A percentile compares a stretch with the other conserved stretches of the same genome.
phyloP scores from a whole-genome alignment of 2,888 invertebrate species.

The Cabera pusaria region DNA sequence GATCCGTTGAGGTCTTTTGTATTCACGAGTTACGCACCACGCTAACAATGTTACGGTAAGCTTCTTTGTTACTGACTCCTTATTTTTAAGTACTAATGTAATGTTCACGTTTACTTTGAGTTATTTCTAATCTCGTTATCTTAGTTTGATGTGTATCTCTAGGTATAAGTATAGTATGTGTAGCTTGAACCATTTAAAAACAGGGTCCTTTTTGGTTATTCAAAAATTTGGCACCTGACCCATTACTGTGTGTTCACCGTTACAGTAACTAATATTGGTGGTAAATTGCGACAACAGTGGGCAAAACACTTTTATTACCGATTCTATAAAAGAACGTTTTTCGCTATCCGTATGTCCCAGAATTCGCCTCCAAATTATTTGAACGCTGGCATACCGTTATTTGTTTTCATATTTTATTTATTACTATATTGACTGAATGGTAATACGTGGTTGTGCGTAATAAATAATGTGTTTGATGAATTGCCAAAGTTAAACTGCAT shows the following conservation, averaged over 20 bases:
- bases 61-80: slow-evolving; percentile 11
- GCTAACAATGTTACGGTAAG: slow-evolving; percentile 14
- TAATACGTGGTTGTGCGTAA: slow-evolving; percentile 47
- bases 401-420: slow-evolving; percentile 51
- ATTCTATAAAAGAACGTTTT: slow-evolving; percentile 62
- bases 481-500: slow-evolving; percentile 76
- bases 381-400: slow-evolving; percentile 61
- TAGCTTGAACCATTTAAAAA: slow-evolving; percentile 43
- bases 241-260: slow-evolving; percentile 49
- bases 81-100: slow-evolving; percentile 13
- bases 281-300: slow-evolving; percentile 42
- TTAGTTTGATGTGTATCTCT: slow-evolving; percentile 42
- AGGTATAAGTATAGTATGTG: slow-evolving; percentile 45
- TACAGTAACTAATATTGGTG: slow-evolving; percentile 44
- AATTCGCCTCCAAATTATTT: slow-evolving; percentile 43
- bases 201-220: slow-evolving; percentile 73
- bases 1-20: slow-evolving; percentile 3
- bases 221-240: slow-evolving; percentile 61
- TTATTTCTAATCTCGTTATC: slow-evolving; percentile 34
- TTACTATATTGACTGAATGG: slow-evolving; percentile 43
- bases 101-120: slow-evolving; percentile 14
- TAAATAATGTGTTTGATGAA: slow-evolving; percentile 39
- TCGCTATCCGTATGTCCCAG: slow-evolving; percentile 43
- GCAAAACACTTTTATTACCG: slow-evolving; percentile 64
- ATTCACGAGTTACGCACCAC: slow-evolving; percentile 8